Base-by-base conservation (phyloP, 2,888 invertebrate species). In the Lepidochitona cinerea region DNA sequence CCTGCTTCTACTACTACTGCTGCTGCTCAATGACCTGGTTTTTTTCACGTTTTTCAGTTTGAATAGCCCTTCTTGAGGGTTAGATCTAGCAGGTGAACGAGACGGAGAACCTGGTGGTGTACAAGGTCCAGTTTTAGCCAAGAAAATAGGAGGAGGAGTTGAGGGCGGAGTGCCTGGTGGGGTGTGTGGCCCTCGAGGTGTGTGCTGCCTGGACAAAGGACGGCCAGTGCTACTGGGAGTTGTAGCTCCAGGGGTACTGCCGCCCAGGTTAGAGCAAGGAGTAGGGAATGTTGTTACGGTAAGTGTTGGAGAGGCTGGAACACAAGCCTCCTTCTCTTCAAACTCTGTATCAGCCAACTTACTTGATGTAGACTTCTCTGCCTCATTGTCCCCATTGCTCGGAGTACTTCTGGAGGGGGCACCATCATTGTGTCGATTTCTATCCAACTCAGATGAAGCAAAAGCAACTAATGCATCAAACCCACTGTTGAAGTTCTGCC, bases 381-480 rank as follows among this genome's bases (percentile, higher is more conserved):
- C 29, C 26, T 26, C 12, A 18, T 32, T 26, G 29, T 59, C 59
- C 26, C 59, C 59, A 18, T 14, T 59, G 23, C 26, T 59, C 12
- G 23, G 29, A 4, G 59, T 23, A 14, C 4, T 14, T 32, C 12
- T 4, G 12, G 59, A 59, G 29, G 29, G 23, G 4, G 23, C 29
- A 14, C 59, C 29, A 14, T 32, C 29, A 4, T 29, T 4, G 12
- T 59, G 29, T 18, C 73, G 75, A 66, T 75, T 80, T 41, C 82
- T 83, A 89, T 96, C 96, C 89, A 97, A 93, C 87, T 97, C 97
- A 23, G 96, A 96, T 53, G 97, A 96, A 68, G 97, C 97, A 89
- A 97, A 96, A 75, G 96, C 97, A 82, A 97, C 96, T 85, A 97
- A 93, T 82, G 96, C 95, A 92, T 97, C 97, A 92, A 98, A 97